Evolutionary conservation across 1,140 invertebrate genomes (phyloP).

Genomic region (Drosophila cardini): DNA sequence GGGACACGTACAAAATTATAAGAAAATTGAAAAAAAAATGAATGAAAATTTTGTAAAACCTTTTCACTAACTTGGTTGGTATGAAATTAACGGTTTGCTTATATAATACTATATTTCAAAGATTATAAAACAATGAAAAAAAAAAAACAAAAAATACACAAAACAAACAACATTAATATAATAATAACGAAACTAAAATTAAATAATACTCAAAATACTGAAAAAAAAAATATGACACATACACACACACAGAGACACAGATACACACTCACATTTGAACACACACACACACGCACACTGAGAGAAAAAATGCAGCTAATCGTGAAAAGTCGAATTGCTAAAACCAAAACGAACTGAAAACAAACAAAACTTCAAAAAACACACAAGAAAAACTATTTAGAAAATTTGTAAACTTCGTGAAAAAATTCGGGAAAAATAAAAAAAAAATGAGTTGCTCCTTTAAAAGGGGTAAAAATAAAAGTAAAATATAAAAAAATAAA

Average conservation of each 20-base stretch:
- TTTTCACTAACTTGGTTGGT: slow-evolving; percentile 75
- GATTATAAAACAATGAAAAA: slow-evolving; percentile 40
- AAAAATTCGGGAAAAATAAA: slow-evolving; percentile 30
- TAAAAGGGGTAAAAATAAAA: slow-evolving; percentile 5
- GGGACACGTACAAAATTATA: slow-evolving; percentile 41
- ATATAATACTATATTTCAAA: slow-evolving; percentile 65
- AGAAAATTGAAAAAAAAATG: slow-evolving; percentile 35
- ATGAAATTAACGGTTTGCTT: slow-evolving; percentile 78
- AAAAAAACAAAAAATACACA: slow-evolving; percentile 14
- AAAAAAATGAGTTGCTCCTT: not conserved
- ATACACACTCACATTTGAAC: slow-evolving; percentile 6
- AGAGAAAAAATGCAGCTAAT: slow-evolving; percentile 33
- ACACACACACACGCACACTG: slow-evolving; percentile 13
- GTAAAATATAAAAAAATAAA: no score
- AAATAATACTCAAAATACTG: slow-evolving; percentile 38
- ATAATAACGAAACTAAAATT: slow-evolving; percentile 42
- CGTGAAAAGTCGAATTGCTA: slow-evolving; percentile 28
- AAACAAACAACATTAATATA: not conserved
- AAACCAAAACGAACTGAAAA: slow-evolving; percentile 22
- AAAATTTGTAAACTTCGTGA: slow-evolving; percentile 50
- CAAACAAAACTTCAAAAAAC: slow-evolving; percentile 4
- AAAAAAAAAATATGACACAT: slow-evolving; percentile 28
- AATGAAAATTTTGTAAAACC: slow-evolving; percentile 44
- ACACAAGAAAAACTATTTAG: slow-evolving; percentile 34
- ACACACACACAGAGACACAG: slow-evolving; percentile 10